Percentiles rank a stretch among this genome's conserved stretches.
Conservation (phyloP, 2,113 vertebrate genomes). For the Haemorhous mexicanus region DNA sequence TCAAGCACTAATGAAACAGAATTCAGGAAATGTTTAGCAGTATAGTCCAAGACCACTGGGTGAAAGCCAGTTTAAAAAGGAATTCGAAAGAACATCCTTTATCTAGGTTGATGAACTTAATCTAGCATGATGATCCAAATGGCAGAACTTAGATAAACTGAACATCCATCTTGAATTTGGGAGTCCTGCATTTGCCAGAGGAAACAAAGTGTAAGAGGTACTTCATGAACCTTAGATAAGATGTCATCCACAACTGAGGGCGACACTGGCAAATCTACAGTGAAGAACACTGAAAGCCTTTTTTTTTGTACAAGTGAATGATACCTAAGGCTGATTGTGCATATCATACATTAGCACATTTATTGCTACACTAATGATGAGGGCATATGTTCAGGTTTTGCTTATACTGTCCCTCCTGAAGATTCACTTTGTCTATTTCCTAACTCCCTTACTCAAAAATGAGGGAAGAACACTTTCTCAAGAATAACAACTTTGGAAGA, state of each 20-base stretch:
- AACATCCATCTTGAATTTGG: neutral
- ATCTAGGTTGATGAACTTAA: neutral
- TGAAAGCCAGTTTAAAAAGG: neutral
- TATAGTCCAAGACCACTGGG: neutral
- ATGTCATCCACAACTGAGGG: neutral
- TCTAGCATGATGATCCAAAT: neutral
- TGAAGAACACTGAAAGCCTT: neutral
- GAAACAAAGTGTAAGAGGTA: neutral
- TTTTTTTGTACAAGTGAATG: neutral
- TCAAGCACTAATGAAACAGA: neutral
- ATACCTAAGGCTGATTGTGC: neutral
- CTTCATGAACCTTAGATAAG: neutral
- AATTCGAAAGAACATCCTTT: neutral
- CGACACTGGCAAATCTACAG: neutral
- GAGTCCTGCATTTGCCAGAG: neutral
- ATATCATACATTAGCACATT: neutral
- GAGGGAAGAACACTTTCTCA: neutral
- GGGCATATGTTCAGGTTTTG: neutral
- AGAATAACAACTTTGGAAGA: neutral
- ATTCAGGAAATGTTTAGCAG: neutral
- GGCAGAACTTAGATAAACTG: neutral
- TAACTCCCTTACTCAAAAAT: neutral
- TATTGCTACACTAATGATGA: neutral
- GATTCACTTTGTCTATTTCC: neutral
- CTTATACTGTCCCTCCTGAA: neutral